These are phyloP conservation scores for Perizoma flavofasciatum DNA, from an alignment of 2,888 invertebrate species.

Conservation along the genomic window DNA sequence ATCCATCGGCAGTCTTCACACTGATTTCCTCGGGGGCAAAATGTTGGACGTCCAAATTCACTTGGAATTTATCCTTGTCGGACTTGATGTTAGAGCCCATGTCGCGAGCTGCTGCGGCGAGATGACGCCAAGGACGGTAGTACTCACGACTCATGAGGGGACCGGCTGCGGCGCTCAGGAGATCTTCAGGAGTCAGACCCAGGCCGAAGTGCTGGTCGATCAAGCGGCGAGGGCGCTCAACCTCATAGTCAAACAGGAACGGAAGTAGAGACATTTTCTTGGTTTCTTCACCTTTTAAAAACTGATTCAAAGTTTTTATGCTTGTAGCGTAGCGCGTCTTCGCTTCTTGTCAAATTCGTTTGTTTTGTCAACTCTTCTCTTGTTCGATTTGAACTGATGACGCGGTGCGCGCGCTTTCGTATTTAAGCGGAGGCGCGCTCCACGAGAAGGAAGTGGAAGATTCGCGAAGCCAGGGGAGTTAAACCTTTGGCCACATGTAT, in stretches of 20 bases:
- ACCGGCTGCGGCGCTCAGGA: constrained; percentile 56
- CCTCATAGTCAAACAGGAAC: constrained; percentile 66
- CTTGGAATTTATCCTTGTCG: constrained; percentile 77
- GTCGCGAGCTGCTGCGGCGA: constrained; percentile 75
- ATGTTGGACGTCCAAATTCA: constrained; percentile 89
- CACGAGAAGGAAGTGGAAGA: constrained; percentile 57
- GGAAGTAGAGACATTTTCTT: constrained; percentile 78
- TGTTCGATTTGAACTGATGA: constrained; percentile 54
- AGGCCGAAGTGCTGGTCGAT: constrained; percentile 82
- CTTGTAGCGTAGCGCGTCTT: constrained; percentile 3
- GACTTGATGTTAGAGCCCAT: constrained; percentile 80
- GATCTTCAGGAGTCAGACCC: constrained; percentile 76
- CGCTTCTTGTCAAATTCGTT: constrained; percentile 16
- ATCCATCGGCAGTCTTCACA: constrained; percentile 89
- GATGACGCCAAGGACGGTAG: constrained; percentile 73
- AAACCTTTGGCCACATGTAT: constrained; percentile 4
- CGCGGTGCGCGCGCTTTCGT: constrained; percentile 42
- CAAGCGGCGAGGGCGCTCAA: constrained; percentile 71
- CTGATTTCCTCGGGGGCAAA: constrained; percentile 89
- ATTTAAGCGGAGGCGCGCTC: constrained; percentile 55
- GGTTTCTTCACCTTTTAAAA: no score
- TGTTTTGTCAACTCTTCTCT: constrained; percentile 14
- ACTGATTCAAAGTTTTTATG: constrained; percentile 2
- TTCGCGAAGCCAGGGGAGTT: constrained; percentile 54
- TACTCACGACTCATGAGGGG: constrained; percentile 61